Percentiles rank a stretch among this genome's conserved stretches.
These are phyloP conservation scores for Notamacropus eugenii DNA, from an alignment of 2,797 vertebrate species.

Conservation along the genomic window DNA sequence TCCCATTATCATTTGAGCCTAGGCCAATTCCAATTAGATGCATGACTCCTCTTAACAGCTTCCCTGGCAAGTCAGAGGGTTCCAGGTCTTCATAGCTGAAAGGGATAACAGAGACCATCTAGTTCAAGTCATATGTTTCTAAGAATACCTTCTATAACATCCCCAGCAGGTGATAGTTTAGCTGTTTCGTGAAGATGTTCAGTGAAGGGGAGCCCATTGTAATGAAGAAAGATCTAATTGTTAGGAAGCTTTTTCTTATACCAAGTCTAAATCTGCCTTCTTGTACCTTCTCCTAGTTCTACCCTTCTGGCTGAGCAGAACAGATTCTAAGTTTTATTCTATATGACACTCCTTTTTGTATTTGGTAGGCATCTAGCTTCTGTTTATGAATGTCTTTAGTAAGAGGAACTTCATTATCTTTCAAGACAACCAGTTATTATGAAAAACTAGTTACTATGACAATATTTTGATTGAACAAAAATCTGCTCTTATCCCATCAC, in stretches of 20 bases:
- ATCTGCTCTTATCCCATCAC: background rate
- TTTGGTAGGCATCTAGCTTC: background rate
- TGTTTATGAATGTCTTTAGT: background rate
- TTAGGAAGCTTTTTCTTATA: background rate
- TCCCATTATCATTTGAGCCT: background rate
- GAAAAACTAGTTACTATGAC: background rate
- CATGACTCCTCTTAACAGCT: background rate
- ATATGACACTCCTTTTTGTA: background rate
- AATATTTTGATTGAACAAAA: background rate
- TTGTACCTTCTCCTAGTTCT: background rate
- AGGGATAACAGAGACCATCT: background rate
- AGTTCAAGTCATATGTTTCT: background rate
- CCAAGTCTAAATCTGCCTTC: background rate
- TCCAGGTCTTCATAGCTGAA: background rate
- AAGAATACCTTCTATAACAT: background rate
- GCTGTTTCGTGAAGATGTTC: background rate
- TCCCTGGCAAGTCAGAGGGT: background rate
- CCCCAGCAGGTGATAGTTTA: background rate
- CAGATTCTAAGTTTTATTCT: background rate
- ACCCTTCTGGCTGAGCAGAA: background rate
- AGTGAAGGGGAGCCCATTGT: background rate
- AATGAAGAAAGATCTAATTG: background rate
- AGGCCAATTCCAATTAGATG: background rate
- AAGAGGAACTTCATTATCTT: background rate
- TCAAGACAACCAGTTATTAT: background rate